These are phyloP conservation scores for Cotesia vestalis DNA, from an alignment of 1,140 invertebrate genomes.

Conservation along the genomic window DNA sequence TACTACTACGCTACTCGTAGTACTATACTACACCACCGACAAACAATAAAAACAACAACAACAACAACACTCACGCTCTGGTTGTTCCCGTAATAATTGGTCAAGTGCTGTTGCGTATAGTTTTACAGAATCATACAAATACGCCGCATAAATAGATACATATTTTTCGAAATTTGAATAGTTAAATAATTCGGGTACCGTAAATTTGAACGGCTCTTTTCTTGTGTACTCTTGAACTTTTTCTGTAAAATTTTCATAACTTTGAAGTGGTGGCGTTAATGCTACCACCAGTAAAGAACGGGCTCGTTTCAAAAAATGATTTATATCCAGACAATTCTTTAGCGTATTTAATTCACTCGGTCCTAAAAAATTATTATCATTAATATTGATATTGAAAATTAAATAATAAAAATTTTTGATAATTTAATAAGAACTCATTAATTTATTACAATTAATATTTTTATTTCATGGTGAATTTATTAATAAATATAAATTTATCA, in stretches of 20 bases:
- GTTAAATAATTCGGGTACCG: slow-evolving; percentile 68
- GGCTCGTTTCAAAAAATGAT: slow-evolving; percentile 75
- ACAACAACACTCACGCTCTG: slow-evolving; percentile 62
- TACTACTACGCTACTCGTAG: slow-evolving; percentile 12
- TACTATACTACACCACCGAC: neutral
- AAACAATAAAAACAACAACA: too few relatives aligned
- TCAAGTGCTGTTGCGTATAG: slow-evolving; percentile 89
- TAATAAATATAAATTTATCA: too few relatives aligned
- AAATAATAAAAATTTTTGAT: neutral
- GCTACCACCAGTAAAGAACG: slow-evolving; percentile 86
- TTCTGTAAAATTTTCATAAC: slow-evolving; percentile 79
- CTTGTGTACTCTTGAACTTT: slow-evolving; percentile 80
- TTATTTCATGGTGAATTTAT: too few relatives aligned
- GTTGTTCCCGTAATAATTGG: slow-evolving; percentile 72
- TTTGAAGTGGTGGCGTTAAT: slow-evolving; percentile 79
- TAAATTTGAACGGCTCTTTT: slow-evolving; percentile 80
- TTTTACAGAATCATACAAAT: slow-evolving; percentile 94
- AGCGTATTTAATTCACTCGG: slow-evolving; percentile 69
- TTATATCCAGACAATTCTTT: slow-evolving; percentile 71
- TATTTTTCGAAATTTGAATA: slow-evolving; percentile 74
- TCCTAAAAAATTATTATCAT: slow-evolving; percentile 49
- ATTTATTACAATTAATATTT: too few relatives aligned
- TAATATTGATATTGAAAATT: neutral
- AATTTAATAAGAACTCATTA: too few relatives aligned
- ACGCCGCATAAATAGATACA: slow-evolving; percentile 92